Evolutionary conservation across 2,888 invertebrate species (phyloP), one percentile per base, ranked within the genome.

Genomic region (Pyrgus malvae): DNA sequence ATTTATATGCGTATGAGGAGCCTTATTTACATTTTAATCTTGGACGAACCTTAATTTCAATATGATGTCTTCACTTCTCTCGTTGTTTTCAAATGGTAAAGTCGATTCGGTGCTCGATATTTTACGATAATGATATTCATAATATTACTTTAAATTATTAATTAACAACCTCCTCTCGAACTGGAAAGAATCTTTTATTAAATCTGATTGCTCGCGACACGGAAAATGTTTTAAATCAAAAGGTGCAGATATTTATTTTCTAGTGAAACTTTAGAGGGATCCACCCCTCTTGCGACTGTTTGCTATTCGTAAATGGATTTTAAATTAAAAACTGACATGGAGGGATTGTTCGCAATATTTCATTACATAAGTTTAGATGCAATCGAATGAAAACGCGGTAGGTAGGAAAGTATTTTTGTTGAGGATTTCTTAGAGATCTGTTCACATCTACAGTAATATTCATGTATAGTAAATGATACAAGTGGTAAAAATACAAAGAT

Each of bases 261-360:
- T 37, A 44, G 35, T 12, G 41, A 44, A 42, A 44, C 49, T 46
- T 38, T 35, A 50, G 50, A 61, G 63, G 62, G 61, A 46, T 51
- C 17, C 37, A 55, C 61, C 64, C 66, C 61, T 55, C 33, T 54
- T 56, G 64, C 64, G 61, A 62, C 50, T 65, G 60, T 66, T 64
- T 68, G 68, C 75, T 71, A 81, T 84, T 82, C 79, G 77, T 75
- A 80, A 83, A 85, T 85, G 79, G 78, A 80, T 83, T 84, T 83
- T 72, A 78, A 80, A 80, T 82, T 81, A 79, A 83, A 79, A 69
- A 68, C 64, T 69, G 67, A 65, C 74, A 58, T 65, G 65, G 61
- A 68, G 80, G 78, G 77, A 76, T 69, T 65, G 69, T 70, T 68
- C 73, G 68, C 45, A 57, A 44, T 17, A 37, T 51, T 55, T 45